Evolutionary conservation across 2,797 vertebrate species (phyloP).

Genomic region (Cercopithecus mitis): DNA sequence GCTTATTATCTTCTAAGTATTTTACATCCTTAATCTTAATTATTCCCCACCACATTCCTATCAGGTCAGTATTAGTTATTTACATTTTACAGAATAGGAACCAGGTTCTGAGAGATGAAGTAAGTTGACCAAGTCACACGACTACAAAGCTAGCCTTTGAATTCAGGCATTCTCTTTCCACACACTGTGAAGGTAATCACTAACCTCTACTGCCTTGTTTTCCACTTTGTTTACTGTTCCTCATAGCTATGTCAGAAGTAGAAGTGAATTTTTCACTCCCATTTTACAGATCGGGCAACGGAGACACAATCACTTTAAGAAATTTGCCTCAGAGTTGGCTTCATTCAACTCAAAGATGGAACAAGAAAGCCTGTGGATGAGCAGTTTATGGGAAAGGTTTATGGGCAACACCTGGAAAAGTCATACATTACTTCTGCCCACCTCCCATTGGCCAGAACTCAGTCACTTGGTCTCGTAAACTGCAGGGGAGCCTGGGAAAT

Average conservation of each 20-base stretch:
- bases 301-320: not conserved
- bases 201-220: not conserved
- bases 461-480: not conserved
- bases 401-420: not conserved
- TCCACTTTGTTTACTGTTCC: not conserved
- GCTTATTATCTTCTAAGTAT: not conserved
- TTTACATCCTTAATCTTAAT: not conserved
- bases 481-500: not conserved
- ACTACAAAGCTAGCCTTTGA: not conserved
- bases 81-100: not conserved
- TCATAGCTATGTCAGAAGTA: not conserved
- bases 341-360: not conserved
- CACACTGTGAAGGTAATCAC: not conserved
- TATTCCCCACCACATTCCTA: not conserved
- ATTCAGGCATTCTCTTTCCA: not conserved
- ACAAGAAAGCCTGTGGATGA: not conserved
- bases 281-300: not conserved
- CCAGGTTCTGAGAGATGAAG: not conserved
- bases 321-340: not conserved
- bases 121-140: not conserved
- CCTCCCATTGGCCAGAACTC: not conserved
- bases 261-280: not conserved
- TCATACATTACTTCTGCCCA: not conserved
- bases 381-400: not conserved
- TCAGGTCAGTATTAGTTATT: not conserved